These are phyloP conservation scores for Pyrrhia umbra DNA, from an alignment of 2,888 invertebrate species.

Conservation along the genomic window DNA sequence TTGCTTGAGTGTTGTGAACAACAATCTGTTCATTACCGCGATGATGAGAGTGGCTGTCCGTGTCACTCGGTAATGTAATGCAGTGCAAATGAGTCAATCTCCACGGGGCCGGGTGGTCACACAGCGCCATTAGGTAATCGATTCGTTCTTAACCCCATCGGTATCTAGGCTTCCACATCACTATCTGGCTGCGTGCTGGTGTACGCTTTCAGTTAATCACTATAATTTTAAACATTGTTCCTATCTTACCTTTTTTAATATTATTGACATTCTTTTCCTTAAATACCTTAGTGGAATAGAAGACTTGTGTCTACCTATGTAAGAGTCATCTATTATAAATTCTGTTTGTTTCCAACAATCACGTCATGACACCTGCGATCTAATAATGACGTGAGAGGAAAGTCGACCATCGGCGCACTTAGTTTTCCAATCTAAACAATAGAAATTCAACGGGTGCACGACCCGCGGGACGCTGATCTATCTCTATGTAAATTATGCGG, in stretches of 20 bases:
- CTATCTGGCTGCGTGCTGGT: slow-evolving; percentile 70
- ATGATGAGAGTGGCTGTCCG: slow-evolving; percentile 89
- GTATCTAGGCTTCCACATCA: slow-evolving; percentile 69
- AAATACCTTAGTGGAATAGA: neutral
- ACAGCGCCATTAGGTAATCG: slow-evolving; percentile 88
- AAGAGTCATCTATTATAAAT: slow-evolving; percentile 4
- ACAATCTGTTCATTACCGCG: slow-evolving; percentile 82
- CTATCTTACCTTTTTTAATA: neutral
- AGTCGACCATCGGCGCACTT: slow-evolving; percentile 85
- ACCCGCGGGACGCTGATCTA: slow-evolving; percentile 87
- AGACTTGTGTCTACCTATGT: neutral
- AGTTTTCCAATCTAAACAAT: slow-evolving; percentile 91
- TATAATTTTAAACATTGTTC: slow-evolving; percentile 15
- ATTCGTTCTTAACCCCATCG: slow-evolving; percentile 79
- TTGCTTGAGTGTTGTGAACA: slow-evolving; percentile 70
- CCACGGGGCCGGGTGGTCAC: slow-evolving; percentile 83
- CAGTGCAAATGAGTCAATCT: slow-evolving; percentile 90
- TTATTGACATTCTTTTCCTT: neutral
- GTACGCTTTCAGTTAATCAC: slow-evolving; percentile 69
- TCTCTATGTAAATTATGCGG: slow-evolving; percentile 90
- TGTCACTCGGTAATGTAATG: slow-evolving; percentile 89
- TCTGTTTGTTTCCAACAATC: slow-evolving; percentile 37
- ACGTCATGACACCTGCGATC: slow-evolving; percentile 75
- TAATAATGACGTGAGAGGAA: slow-evolving; percentile 86
- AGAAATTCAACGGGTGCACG: slow-evolving; percentile 89